Percentiles rank a stretch among this genome's conserved stretches.
These are phyloP conservation scores for Pandemis cinnamomeana DNA, from an alignment of 2,888 invertebrate species.

Conservation along the genomic window DNA sequence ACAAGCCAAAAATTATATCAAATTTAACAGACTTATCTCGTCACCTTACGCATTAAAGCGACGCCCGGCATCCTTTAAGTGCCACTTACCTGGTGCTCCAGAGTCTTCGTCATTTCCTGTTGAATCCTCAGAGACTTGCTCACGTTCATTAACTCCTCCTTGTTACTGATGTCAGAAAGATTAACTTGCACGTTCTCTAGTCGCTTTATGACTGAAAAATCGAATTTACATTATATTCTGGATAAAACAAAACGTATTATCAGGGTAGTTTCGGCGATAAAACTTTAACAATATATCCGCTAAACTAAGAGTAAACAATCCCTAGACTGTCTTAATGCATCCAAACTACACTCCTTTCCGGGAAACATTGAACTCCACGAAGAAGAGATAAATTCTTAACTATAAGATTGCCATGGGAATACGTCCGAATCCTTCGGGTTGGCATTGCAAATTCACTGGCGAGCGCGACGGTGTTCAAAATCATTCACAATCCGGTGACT, in stretches of 20 bases:
- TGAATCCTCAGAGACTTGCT: constrained; percentile 81
- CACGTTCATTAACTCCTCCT: constrained; percentile 85
- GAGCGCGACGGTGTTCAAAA: neutral
- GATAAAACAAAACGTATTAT: neutral
- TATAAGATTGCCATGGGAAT: neutral
- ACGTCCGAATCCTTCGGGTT: neutral
- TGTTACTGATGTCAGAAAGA: constrained; percentile 87
- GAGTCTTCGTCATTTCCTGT: constrained; percentile 79
- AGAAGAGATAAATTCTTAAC: neutral
- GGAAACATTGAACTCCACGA: neutral
- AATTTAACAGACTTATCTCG: no score
- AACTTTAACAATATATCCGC: neutral
- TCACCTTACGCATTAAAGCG: neutral
- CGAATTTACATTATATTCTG: constrained; percentile 5
- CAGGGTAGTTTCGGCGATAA: neutral
- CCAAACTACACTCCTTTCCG: no score
- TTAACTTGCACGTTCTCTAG: constrained; percentile 83
- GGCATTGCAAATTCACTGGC: neutral
- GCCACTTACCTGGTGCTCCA: constrained; percentile 71
- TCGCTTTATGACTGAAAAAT: constrained; percentile 77
- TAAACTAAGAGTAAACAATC: no score
- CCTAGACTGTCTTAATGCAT: no score
- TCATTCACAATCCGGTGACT: neutral
- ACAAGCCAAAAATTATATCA: no score
- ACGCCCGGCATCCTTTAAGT: neutral